A percentile compares a stretch with the other conserved stretches of the same genome.
Conservation (phyloP, 2,888 invertebrate genomes). For the Teinopalpus imperialis region DNA sequence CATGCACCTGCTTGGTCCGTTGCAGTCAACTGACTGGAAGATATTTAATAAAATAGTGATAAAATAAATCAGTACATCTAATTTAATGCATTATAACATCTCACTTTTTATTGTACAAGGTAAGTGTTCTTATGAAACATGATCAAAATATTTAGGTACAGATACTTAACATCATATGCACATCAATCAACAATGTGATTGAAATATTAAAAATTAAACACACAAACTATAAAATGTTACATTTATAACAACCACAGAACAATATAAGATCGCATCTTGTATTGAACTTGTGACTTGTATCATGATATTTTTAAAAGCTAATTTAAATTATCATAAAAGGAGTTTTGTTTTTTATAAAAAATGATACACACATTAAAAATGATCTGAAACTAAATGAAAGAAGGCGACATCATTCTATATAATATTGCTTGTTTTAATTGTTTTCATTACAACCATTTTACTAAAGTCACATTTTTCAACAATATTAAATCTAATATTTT, state of each 20-base stretch:
- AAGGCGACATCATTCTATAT: constrained; percentile 37
- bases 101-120: constrained; percentile 77
- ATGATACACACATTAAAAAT: constrained; percentile 8
- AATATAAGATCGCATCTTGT: constrained; percentile 51
- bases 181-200: background rate
- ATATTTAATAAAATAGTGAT: no score
- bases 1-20: no score
- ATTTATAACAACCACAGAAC: constrained; percentile 39
- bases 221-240: constrained; percentile 42
- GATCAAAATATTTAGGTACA: constrained; percentile 16
- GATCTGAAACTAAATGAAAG: constrained; percentile 18
- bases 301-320: constrained; percentile 30
- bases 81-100: constrained; percentile 82
- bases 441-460: constrained; percentile 61
- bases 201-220: constrained; percentile 37
- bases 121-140: constrained; percentile 52
- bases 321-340: no score
- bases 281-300: no score
- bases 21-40: no score
- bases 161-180: constrained; percentile 27
- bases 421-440: constrained; percentile 57
- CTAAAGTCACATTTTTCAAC: constrained; percentile 53
- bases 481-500: constrained; percentile 47
- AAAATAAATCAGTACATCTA: constrained; percentile 64
- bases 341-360: constrained; percentile 1